A percentile compares a stretch with the other conserved stretches of the same genome.
phyloP scores from a whole-genome alignment of 2,888 invertebrate genomes.

The Xestia rhomboidea region DNA sequence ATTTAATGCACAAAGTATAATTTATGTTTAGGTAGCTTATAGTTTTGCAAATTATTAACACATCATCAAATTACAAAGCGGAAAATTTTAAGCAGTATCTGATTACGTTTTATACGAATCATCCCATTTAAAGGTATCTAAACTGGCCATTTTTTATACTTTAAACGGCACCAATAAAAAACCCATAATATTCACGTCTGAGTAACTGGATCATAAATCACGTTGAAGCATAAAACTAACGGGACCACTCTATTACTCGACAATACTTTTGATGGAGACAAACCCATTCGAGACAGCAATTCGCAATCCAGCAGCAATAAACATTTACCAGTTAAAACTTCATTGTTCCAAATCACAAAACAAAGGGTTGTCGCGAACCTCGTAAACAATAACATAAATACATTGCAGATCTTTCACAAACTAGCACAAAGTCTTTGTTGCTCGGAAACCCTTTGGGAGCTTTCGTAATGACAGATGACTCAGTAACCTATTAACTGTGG shows the following conservation, averaged over 20 bases:
- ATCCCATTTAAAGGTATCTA: slow-evolving; percentile 47
- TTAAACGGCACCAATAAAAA: slow-evolving; percentile 64
- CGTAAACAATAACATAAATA: slow-evolving; percentile 80
- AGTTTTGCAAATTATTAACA: slow-evolving; percentile 48
- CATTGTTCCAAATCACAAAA: slow-evolving; percentile 74
- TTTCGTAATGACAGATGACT: slow-evolving; percentile 82
- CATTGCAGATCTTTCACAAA: slow-evolving; percentile 74
- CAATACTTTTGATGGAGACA: slow-evolving; percentile 59
- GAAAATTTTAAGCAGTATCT: slow-evolving; percentile 44
- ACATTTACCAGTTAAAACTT: slow-evolving; percentile 76
- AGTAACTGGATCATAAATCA: slow-evolving; percentile 65
- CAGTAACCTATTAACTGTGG: slow-evolving; percentile 73
- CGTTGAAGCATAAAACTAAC: slow-evolving; percentile 63
- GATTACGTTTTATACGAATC: slow-evolving; percentile 50
- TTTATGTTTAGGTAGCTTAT: slow-evolving; percentile 11
- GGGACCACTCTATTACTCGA: slow-evolving; percentile 53
- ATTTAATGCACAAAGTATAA: slow-evolving; percentile 37
- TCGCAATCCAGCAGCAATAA: slow-evolving; percentile 76
- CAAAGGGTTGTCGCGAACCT: slow-evolving; percentile 78
- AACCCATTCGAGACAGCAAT: slow-evolving; percentile 69
- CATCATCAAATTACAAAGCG: slow-evolving; percentile 52
- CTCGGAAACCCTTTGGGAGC: slow-evolving; percentile 72
- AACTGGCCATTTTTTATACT: slow-evolving; percentile 49
- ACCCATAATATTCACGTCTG: slow-evolving; percentile 63
- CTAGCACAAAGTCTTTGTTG: slow-evolving; percentile 73